Base-by-base conservation (phyloP, 1,140 invertebrate genomes). In the Drosophila tropicalis region DNA sequence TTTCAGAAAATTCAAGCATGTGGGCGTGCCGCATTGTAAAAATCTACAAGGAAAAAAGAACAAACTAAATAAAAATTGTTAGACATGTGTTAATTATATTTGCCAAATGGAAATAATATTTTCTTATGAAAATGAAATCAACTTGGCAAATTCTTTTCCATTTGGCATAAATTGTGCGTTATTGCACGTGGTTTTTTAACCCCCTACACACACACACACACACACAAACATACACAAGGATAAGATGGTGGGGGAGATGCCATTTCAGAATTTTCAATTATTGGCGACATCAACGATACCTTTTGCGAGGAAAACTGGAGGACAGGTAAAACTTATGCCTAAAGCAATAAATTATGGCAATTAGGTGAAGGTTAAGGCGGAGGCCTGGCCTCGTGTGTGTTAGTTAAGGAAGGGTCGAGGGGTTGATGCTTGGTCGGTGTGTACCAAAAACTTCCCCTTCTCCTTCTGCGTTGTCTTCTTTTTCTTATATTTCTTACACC, bases 331-430 rank as follows among this genome's bases (percentile, higher is more conserved):
- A 70, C 74, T 70, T 70, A 76, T 65, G 75, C 75, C 73, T 61
- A 67, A 71, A 89, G 73, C 69, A 63, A 84, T 87, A 84, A 87
- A 89, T 89, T 89, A 79, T 77, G 84, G 71, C 84, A 87, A 84
- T 89, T 81, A 81, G 74, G 55, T 40, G 22, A 55, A 74, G 79
- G 72, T 70, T 68, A 65, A 77, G 55, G 74, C 32, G 60, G 68
- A 67, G 22, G 44, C 17, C 36, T 3, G 3, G 36, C 36, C 36
- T 39, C 12, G 0, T 66, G 32, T 41, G 22, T 60, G 61, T 67
- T 36, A 54, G 34, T 40, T 40, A 40, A 47, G 40, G 13, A 39
- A 17, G 44, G 17, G 44, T 47, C 17, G 17, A 15, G 9, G 15
- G 17, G 44, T 47, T 5, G 15, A 7, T 47, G 17, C 9, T 6